phyloP scores from a whole-genome alignment of 2,113 vertebrate genomes.

The Cinclus cinclus region DNA sequence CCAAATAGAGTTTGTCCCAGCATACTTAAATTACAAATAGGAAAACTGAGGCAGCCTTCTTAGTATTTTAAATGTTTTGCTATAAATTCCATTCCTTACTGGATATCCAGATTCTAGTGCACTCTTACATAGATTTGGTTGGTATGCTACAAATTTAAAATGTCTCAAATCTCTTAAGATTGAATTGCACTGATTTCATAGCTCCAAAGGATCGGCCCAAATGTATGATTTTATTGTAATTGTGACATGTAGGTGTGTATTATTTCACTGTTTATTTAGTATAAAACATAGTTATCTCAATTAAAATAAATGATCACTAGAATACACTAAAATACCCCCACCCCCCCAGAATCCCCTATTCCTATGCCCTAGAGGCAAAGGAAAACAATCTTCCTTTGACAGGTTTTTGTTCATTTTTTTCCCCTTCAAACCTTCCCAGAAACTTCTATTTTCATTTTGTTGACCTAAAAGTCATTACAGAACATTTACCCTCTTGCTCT shows the following conservation, averaged over 20 bases:
- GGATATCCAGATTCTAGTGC: neutral
- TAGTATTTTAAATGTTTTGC: neutral
- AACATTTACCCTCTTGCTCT: constrained; percentile 47
- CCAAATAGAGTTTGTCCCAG: neutral
- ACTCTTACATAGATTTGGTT: neutral
- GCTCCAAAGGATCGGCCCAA: neutral
- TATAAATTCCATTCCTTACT: neutral
- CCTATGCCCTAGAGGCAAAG: neutral
- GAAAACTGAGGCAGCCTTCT: neutral
- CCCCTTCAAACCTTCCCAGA: neutral
- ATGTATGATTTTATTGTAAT: neutral
- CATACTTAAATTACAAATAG: neutral
- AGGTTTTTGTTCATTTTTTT: neutral
- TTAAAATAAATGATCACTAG: neutral
- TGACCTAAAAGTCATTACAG: constrained; percentile 11
- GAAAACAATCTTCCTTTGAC: neutral
- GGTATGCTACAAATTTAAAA: neutral
- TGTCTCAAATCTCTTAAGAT: neutral
- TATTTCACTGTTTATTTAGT: neutral
- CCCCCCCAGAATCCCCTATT: no score
- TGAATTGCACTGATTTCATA: neutral
- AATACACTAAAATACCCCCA: neutral
- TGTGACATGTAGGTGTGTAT: neutral
- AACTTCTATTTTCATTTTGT: neutral
- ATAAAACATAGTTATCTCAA: neutral